Percentiles rank a stretch among this genome's conserved stretches.
These are phyloP conservation scores for Oreochromis niloticus DNA, from an alignment of 2,113 vertebrate genomes.

Conservation along the genomic window DNA sequence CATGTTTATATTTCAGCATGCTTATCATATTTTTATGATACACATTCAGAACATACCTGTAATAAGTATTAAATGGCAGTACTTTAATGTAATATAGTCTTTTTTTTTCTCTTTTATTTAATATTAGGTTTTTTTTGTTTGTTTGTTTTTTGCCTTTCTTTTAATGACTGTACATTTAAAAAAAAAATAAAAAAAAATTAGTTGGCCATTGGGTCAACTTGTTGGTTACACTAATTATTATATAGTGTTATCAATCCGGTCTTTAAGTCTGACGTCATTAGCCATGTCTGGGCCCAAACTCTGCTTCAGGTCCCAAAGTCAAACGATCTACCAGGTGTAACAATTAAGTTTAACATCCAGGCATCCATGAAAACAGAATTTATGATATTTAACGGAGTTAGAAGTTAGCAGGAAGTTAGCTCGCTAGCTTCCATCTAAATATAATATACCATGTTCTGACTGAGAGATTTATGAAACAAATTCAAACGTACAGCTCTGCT, in stretches of 20 bases:
- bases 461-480: background rate
- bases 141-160: background rate
- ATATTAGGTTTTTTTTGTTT: background rate
- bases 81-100: background rate
- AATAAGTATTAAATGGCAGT: background rate
- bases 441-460: background rate
- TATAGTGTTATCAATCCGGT: background rate
- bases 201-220: background rate
- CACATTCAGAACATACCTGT: accelerated
- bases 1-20: background rate
- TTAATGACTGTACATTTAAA: background rate
- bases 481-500: too few relatives aligned
- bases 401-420: too few relatives aligned
- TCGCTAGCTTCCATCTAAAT: too few relatives aligned
- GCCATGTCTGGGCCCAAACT: too few relatives aligned
- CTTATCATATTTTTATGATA: background rate
- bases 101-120: background rate
- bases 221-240: background rate
- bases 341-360: too few relatives aligned
- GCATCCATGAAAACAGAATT: too few relatives aligned
- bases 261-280: too few relatives aligned
- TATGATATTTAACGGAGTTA: too few relatives aligned
- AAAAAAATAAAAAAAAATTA: too few relatives aligned
- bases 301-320: too few relatives aligned
- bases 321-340: too few relatives aligned